Conservation (phyloP, 2,888 invertebrate species). For the Cactoblastis cactorum region DNA sequence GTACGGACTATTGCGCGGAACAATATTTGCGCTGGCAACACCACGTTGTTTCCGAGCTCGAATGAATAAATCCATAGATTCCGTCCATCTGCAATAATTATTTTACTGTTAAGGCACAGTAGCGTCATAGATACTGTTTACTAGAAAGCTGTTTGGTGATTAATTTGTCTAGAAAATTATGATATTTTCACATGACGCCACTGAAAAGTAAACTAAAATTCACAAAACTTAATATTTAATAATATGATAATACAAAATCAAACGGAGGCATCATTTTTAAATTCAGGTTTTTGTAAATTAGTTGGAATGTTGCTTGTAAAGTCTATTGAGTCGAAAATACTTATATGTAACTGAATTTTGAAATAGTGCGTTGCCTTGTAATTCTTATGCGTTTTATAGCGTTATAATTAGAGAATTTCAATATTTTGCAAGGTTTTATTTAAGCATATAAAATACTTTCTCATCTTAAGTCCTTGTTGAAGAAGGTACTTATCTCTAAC, state of each 20-base stretch:
- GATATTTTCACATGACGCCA: neutral
- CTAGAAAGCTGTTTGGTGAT: neutral
- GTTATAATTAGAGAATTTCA: neutral
- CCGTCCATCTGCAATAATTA: constrained; percentile 4
- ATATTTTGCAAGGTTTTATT: neutral
- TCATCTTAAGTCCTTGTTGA: neutral
- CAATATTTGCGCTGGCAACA: constrained; percentile 3
- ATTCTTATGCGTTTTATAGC: too few species aligned
- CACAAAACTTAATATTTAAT: too few species aligned
- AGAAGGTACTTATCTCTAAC: neutral
- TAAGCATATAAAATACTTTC: neutral
- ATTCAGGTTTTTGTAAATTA: too few species aligned
- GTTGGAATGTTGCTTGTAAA: too few species aligned
- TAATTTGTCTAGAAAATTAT: neutral
- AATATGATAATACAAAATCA: too few species aligned
- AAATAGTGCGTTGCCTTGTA: too few species aligned
- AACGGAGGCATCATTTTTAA: too few species aligned
- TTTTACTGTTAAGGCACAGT: constrained; percentile 10
- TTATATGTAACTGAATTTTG: too few species aligned
- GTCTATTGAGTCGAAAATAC: too few species aligned
- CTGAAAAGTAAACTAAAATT: too few species aligned
- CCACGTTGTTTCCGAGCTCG: neutral
- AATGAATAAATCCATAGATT: constrained; percentile 13
- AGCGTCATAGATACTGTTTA: neutral
- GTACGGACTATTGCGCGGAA: constrained; percentile 1